Base-by-base conservation (phyloP, 2,888 invertebrate genomes). In the Timema podura region DNA sequence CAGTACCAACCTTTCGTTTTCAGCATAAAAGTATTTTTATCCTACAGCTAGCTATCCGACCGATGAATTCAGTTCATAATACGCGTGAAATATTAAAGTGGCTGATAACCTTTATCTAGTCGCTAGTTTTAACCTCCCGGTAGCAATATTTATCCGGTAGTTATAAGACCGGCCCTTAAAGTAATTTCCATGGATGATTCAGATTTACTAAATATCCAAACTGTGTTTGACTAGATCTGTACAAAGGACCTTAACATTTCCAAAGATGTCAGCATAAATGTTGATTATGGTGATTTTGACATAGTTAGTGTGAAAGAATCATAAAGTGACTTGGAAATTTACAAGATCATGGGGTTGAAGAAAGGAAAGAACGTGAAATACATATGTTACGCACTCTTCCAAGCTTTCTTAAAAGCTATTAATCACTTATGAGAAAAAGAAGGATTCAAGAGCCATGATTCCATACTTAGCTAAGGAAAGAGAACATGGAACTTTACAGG, bases 401-500 rank as follows among this genome's bases (percentile, higher is more conserved):
- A 61, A 61, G 61, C 9, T 16, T 13, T 61, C 44, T 16, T 9
- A 3, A 61, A 8, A 61, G 10, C 44, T 11, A 6, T 45, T 5
- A 13, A 5, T 61, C 45, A 44, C 61, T 44, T 30, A 2, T 7
- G 10, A 61, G 44, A 61, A 61, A 7, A 61, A 61, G 10, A 61
- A 61, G 30, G 61, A 61, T 61, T 61, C 30, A 13, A 61, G 13
- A 61, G 61, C 61, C 61, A 44, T 61, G 61, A 61, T 61, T 44
- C 61, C 61, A 61, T 61, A 44, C 0, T 61, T 61, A 44, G 13
- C 10, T 13, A 61, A 61, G 45, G 9, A 45, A 61, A 61, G 61
- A 61, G 44, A 16, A 61, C 30, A 16, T 13, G 30, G 44, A 10
- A 44, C 30, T 61, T 13, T 61, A 30, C 61, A 61, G 10, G 6